Evolutionary conservation across 2,888 invertebrate genomes (phyloP).

Genomic region (Myopa tessellatipennis): DNA sequence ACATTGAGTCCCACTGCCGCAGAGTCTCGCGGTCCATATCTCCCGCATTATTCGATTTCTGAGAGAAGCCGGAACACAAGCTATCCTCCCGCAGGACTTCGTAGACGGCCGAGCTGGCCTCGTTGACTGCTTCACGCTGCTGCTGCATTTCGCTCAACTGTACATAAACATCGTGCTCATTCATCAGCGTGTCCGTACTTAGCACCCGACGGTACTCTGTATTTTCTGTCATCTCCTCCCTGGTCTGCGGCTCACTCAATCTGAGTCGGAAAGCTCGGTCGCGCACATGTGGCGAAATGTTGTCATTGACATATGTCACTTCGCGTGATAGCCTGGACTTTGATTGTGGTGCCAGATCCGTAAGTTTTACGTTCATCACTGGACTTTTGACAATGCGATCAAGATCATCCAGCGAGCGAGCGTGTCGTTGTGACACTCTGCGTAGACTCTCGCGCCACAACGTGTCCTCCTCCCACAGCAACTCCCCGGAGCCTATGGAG

Average conservation of each 20-base stretch:
- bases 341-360: conserved; percentile 13
- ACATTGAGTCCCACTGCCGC: conserved; percentile 89
- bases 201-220: not conserved
- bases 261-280: conserved; percentile 52
- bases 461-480: conserved; percentile 85
- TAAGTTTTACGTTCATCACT: conserved; percentile 33
- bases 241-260: conserved; percentile 50
- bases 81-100: conserved; percentile 66
- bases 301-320: conserved; percentile 84
- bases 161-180: conserved; percentile 63
- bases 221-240: not conserved
- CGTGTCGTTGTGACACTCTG: conserved; percentile 83
- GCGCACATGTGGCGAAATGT: conserved; percentile 69
- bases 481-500: conserved; percentile 70
- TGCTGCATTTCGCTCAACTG: conserved; percentile 51
- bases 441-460: conserved; percentile 85
- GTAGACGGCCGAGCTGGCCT: conserved; percentile 61
- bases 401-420: conserved; percentile 84
- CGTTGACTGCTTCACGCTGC: conserved; percentile 38
- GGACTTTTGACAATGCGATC: conserved; percentile 69
- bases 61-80: conserved; percentile 60
- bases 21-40: conserved; percentile 87
- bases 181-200: conserved; percentile 33
- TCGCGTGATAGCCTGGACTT: conserved; percentile 71
- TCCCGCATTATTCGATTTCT: conserved; percentile 72